These are phyloP conservation scores for Campodea augens DNA, from an alignment of 1,140 invertebrate genomes.

Conservation along the genomic window DNA sequence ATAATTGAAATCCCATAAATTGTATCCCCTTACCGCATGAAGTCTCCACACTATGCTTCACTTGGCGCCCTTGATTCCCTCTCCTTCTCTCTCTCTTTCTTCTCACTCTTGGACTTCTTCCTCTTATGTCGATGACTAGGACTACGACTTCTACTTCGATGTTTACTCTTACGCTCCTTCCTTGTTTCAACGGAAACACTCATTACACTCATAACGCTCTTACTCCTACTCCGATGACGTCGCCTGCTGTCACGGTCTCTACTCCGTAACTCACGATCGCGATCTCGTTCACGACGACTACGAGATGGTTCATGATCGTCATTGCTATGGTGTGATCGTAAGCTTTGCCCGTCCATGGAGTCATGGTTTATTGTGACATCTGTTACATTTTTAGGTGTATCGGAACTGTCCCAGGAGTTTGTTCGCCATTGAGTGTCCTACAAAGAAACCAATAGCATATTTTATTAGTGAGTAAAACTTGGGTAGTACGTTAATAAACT, in stretches of 20 bases:
- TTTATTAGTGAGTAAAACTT: too few relatives aligned
- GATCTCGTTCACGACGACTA: conserved; percentile 14
- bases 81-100: neutral
- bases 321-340: neutral
- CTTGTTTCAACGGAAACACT: too few relatives aligned
- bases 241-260: conserved; percentile 8
- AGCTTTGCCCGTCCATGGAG: conserved; percentile 9
- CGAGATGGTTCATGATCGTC: conserved; percentile 8
- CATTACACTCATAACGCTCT: neutral
- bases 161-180: conserved; percentile 6
- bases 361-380: conserved; percentile 8
- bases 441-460: too few relatives aligned
- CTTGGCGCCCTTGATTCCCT: too few relatives aligned
- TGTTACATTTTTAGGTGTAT: too few relatives aligned
- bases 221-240: conserved; percentile 6
- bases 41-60: too few relatives aligned
- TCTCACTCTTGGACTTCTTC: conserved; percentile 15
- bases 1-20: too few relatives aligned
- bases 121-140: conserved; percentile 15
- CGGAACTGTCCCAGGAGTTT: too few relatives aligned
- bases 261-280: conserved; percentile 11
- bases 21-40: too few relatives aligned
- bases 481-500: too few relatives aligned
- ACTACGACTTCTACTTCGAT: conserved; percentile 11
- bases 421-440: too few relatives aligned